phyloP scores from a whole-genome alignment of 2,797 vertebrate species.

The Ceryle rudis region DNA sequence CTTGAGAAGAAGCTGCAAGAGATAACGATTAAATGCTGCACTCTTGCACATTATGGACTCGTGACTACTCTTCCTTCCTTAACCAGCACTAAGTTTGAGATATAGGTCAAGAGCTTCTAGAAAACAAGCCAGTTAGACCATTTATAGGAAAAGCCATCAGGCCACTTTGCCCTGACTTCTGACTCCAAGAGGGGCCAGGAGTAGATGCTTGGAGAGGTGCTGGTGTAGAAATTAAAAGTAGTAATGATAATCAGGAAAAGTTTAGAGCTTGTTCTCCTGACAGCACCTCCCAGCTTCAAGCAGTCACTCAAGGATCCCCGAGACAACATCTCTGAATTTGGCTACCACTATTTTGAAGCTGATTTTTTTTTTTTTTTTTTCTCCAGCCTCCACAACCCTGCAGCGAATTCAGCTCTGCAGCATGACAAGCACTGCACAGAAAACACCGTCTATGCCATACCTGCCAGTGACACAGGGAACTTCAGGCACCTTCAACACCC shows the following conservation, averaged over 20 bases:
- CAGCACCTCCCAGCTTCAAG: background rate
- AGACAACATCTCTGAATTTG: background rate
- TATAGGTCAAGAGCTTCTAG: background rate
- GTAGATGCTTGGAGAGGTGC: background rate
- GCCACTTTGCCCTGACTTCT: background rate
- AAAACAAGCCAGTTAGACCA: background rate
- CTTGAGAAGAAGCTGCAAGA: background rate
- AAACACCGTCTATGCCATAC: background rate
- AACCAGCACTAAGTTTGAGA: background rate
- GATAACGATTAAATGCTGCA: background rate
- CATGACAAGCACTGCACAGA: fast-evolving
- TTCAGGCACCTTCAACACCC: background rate
- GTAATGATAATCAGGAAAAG: background rate
- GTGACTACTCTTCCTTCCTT: background rate
- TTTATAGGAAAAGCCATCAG: background rate
- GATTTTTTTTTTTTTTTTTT: background rate
- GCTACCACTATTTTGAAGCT: background rate
- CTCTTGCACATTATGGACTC: background rate
- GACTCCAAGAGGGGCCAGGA: background rate
- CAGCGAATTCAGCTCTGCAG: background rate
- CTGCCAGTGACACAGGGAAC: background rate
- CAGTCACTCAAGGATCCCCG: background rate
- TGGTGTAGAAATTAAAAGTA: background rate
- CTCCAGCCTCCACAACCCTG: background rate
- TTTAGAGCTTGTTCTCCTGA: background rate